Base-by-base conservation (phyloP, 2,888 invertebrate species). In the Ecdyonurus torrentis region DNA sequence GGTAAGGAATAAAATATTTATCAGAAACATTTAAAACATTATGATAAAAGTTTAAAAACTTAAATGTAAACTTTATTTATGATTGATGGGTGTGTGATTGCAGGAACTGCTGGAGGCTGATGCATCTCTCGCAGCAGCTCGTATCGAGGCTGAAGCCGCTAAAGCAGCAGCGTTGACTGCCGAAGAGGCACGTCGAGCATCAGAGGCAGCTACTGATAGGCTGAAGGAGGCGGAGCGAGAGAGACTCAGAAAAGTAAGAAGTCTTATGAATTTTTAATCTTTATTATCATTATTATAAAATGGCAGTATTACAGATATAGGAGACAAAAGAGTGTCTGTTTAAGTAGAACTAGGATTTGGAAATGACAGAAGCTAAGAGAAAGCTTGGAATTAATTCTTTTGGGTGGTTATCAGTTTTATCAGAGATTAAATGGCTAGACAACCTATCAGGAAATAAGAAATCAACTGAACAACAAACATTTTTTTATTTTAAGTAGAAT, bases 61-160 rank as follows among this genome's bases (percentile, higher is more conserved):
- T 10, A 37, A 37, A 37, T 37, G 37, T 37, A 10, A 37, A 37
- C 15, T 15, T n/a, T n/a, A n/a, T n/a, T n/a, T n/a, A n/a, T n/a
- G n/a, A n/a, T n/a, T 37, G 37, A 37, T 15, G 5, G 37, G 15
- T 15, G 7, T 24, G 52, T 52, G 22, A 24, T 63, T 60, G 25
- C 62, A 72, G 65, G 78, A 80, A 66, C 76, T 77, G 64, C 75
- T 76, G 64, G 79, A 79, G 69, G 76, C 76, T 0, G 75, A 78
- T 24, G 74, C 74, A 2, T 74, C 72, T 25, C 69, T 80, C 1
- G 74, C 74, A 25, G 76, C 75, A 15, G 78, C 77, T 0, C 75
- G 74, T 66, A 77, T 77, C 0, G 79, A 79, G 69, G 76, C 76
- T 19, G 72, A 72, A 18, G 76, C 75, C 1, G 77, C 77, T 2